A percentile compares a stretch with the other conserved stretches of the same genome.
Evolutionary conservation across 2,888 invertebrate genomes (phyloP).

Genomic region (Microplitis deprimator): DNA sequence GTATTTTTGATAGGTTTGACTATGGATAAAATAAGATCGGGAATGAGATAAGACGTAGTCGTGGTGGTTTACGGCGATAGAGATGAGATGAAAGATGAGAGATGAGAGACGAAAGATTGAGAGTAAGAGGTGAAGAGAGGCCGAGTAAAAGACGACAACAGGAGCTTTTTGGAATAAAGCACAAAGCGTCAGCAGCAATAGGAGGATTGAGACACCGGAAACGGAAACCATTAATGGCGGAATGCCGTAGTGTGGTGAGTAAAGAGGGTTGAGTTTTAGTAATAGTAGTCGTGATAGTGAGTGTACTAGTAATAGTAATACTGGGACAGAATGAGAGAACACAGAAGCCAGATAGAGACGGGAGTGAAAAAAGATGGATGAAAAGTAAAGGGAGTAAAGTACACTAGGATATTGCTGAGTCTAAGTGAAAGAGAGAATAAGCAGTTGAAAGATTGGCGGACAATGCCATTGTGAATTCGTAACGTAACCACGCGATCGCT

Average conservation of each 20-base stretch:
- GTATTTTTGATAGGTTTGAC: neutral
- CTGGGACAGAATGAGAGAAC: neutral
- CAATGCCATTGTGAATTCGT: constrained; percentile 62
- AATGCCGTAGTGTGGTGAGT: constrained; percentile 42
- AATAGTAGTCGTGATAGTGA: constrained; percentile 40
- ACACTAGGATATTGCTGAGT: constrained; percentile 17
- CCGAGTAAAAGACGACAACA: constrained; percentile 16
- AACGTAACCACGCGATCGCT: constrained; percentile 51
- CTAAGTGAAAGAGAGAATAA: constrained; percentile 44
- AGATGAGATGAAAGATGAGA: neutral
- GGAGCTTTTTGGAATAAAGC: neutral
- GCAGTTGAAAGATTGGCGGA: constrained; percentile 52
- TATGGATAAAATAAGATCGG: neutral
- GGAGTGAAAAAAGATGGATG: constrained; percentile 1
- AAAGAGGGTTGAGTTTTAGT: constrained; percentile 35
- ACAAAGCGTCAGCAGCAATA: constrained; percentile 24
- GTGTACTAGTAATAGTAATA: constrained; percentile 46
- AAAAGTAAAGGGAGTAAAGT: constrained; percentile 21
- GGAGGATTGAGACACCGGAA: constrained; percentile 64
- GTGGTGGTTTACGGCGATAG: too few relatives aligned
- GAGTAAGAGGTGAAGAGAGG: constrained; percentile 17
- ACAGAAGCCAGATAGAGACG: neutral
- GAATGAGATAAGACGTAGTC: neutral
- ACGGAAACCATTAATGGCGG: constrained; percentile 65
- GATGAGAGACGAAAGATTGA: neutral